Evolutionary conservation across 1,140 invertebrate species (phyloP), one percentile per base, ranked within the genome.

Genomic region (Drosophila hydei): DNA sequence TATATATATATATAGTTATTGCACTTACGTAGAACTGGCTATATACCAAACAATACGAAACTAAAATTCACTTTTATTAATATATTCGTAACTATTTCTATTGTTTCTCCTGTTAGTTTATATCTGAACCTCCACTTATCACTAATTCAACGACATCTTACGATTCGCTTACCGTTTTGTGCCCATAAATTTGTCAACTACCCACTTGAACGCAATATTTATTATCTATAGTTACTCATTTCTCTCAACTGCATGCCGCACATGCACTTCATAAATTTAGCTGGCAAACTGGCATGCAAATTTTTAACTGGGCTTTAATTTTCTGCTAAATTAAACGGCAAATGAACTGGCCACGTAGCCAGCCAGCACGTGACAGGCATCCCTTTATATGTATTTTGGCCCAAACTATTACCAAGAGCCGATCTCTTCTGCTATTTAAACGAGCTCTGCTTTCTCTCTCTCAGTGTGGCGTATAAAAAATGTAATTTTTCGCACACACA

Each of bases 301-400:
- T 85, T 88, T 87, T 88, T 81, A 87, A 88, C 74, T 88, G 83
- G 71, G 70, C 83, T 87, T 87, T 81, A 87, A 87, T 87, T 87
- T 87, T 87, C 81, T 87, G 81, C 65, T 81, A 87, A 87, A 87
- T 88, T 87, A 88, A 87, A 88, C 78, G 75, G 42, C 76, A 88
- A 87, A 87, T 87, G 68, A 88, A 87, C 77, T 88, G 75, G 64
- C 56, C 59, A 61, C 61, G 65, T 50, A 62, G 19, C 56, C 33
- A 30, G 72, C 76, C 33, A 30, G 72, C 76, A 81, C 79, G 79
- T 81, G 75, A 83, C 36, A 18, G 54, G 38, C 54, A 56, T 56
- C 23, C 23, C 23, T 9, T 14, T 30, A 50, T 30, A 11, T 43
- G 27, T 11, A 33, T 33, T 2, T 45, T 38, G 36, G 18, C 42